Conservation (phyloP, 2,113 vertebrate species). For the human (Homo sapiens) region DNA sequence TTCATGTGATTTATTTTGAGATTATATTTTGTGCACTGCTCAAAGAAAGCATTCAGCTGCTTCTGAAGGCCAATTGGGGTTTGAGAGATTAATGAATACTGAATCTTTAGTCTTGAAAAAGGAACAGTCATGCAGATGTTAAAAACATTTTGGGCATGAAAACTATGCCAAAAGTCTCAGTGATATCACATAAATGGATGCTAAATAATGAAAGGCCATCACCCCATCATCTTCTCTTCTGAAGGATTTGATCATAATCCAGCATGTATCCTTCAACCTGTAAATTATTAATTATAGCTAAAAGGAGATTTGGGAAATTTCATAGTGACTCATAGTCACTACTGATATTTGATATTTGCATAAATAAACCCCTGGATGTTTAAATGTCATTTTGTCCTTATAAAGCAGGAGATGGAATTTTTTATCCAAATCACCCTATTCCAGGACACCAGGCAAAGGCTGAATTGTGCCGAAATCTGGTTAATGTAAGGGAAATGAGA, state of each 20-base stretch:
- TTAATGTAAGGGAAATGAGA: neutral
- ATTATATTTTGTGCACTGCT: constrained; percentile 67
- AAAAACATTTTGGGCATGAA: constrained; percentile 65
- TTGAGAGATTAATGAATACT: constrained; percentile 74
- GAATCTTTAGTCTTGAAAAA: constrained; percentile 58
- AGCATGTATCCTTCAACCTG: constrained; percentile 48
- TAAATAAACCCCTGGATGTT: constrained; percentile 48
- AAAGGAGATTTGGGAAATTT: constrained; percentile 59
- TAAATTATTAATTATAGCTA: constrained; percentile 70
- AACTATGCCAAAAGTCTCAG: constrained; percentile 54
- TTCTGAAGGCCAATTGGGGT: constrained; percentile 38
- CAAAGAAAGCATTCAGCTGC: constrained; percentile 67
- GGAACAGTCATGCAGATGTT: constrained; percentile 68
- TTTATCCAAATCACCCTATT: constrained; percentile 39
- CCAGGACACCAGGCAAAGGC: neutral
- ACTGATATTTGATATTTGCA: constrained; percentile 55
- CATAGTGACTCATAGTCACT: constrained; percentile 31
- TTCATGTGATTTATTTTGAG: constrained; percentile 75
- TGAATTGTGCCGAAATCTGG: neutral
- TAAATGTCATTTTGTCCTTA: constrained; percentile 44
- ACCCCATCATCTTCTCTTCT: constrained; percentile 18
- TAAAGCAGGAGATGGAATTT: constrained; percentile 30
- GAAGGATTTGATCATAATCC: constrained; percentile 56
- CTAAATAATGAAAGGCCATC: constrained; percentile 54
- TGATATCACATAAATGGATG: constrained; percentile 59